Evolutionary conservation across 2,797 vertebrate genomes (phyloP).

Genomic region (Phyllotis vaccarum): DNA sequence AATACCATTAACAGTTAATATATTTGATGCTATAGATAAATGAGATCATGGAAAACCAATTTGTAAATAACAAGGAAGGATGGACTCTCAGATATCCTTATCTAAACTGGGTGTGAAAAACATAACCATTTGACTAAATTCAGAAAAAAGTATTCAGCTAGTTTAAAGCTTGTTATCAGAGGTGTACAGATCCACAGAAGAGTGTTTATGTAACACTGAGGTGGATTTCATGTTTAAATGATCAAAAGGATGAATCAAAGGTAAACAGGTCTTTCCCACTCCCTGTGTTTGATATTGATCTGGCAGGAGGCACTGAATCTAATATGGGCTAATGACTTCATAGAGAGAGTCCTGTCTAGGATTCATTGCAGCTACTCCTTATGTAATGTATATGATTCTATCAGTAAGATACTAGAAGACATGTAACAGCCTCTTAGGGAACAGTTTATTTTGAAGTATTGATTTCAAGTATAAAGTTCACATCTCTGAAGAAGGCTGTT

Average conservation of each 20-base stretch:
- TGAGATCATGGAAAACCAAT: not conserved
- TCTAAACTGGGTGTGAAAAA: not conserved
- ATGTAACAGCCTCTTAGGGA: not conserved
- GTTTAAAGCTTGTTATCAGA: not conserved
- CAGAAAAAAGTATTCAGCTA: not conserved
- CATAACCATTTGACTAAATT: not conserved
- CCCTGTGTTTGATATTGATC: not conserved
- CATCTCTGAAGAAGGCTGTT: not conserved
- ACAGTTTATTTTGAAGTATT: not conserved
- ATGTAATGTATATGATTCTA: not conserved
- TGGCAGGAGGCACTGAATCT: constrained; percentile 27
- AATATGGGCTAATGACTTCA: constrained; percentile 6
- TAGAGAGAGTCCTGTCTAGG: not conserved
- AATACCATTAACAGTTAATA: not conserved
- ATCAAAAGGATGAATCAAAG: not conserved
- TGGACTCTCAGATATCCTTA: not conserved
- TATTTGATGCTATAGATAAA: not conserved
- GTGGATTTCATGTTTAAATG: not conserved
- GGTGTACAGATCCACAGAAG: not conserved
- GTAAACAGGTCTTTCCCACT: not conserved
- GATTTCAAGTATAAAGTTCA: not conserved
- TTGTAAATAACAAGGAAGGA: not conserved
- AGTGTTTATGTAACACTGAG: not conserved
- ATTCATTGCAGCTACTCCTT: constrained; percentile 33
- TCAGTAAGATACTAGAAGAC: not conserved